Conservation (phyloP, 2,888 invertebrate genomes). For the Eilema sororculum region DNA sequence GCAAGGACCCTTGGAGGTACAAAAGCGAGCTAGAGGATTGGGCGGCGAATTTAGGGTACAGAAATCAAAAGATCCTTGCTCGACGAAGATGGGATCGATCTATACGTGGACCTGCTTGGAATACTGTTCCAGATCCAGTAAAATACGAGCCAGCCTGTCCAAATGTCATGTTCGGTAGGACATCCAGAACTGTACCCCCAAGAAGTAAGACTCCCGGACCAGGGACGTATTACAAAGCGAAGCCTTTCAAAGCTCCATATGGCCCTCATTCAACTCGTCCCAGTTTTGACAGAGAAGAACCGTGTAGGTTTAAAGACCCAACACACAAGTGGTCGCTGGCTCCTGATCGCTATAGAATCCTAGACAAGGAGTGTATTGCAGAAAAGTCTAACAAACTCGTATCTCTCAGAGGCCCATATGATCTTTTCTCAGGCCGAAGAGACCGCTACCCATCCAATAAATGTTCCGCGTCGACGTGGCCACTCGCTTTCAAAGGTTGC, state of each 20-base stretch:
- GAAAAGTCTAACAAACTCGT: conserved; percentile 73
- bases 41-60: conserved; percentile 76
- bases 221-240: conserved; percentile 70
- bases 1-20: conserved; percentile 75
- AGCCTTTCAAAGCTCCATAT: conserved; percentile 69
- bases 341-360: conserved; percentile 72
- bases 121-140: conserved; percentile 50
- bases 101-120: conserved; percentile 76
- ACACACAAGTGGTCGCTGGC: conserved; percentile 71
- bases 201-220: conserved; percentile 66
- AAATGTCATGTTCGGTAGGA: conserved; percentile 75
- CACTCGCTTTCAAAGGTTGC: conserved; percentile 65
- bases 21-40: conserved; percentile 78
- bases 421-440: conserved; percentile 82
- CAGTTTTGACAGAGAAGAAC: conserved; percentile 72
- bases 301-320: conserved; percentile 73
- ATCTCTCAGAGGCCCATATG: conserved; percentile 76
- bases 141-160: conserved; percentile 65
- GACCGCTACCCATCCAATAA: conserved; percentile 57
- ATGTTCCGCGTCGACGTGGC: conserved; percentile 73
- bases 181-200: conserved; percentile 54
- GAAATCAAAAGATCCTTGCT: conserved; percentile 71
- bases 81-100: conserved; percentile 62
- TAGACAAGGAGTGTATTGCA: conserved; percentile 72
- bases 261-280: conserved; percentile 72